Evolutionary conservation across 2,888 invertebrate species (phyloP).

Genomic region (Labia minor): DNA sequence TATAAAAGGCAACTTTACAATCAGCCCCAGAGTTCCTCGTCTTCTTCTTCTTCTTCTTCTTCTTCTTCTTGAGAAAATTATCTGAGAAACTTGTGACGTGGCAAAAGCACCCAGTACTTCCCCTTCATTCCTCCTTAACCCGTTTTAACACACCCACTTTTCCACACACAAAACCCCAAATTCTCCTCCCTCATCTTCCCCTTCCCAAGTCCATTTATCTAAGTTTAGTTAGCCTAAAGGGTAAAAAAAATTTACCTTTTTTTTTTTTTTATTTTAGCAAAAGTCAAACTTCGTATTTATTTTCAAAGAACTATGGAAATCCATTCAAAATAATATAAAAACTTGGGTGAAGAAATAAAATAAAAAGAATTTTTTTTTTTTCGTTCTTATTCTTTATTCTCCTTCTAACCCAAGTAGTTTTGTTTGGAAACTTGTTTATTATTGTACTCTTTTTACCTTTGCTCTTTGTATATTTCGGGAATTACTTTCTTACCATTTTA

Average conservation of each 20-base stretch:
- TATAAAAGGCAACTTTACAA: conserved; percentile 13
- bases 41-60: conserved; percentile 1
- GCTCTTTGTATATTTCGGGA: not conserved
- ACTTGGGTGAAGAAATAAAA: not conserved
- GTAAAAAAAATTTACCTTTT: not conserved
- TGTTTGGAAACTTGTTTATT: conserved; percentile 1
- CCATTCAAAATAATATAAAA: conserved; percentile 4
- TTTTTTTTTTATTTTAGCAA: not conserved
- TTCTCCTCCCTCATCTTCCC: not conserved
- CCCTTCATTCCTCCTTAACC: too few relatives aligned
- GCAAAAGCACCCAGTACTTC: not conserved
- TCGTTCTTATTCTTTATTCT: not conserved
- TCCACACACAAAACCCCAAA: too few relatives aligned
- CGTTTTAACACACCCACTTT: too few relatives aligned
- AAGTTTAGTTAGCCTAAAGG: conserved; percentile 13
- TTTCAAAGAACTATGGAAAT: not conserved
- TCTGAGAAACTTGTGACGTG: conserved; percentile 13
- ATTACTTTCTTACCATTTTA: not conserved
- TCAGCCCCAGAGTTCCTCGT: not conserved
- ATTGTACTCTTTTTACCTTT: not conserved
- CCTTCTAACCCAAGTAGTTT: not conserved
- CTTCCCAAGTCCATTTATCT: not conserved
- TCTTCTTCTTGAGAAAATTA: conserved; percentile 2
- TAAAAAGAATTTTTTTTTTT: not conserved
- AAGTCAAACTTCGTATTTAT: conserved; percentile 13